phyloP scores from a whole-genome alignment of 2,113 vertebrate species.

The Crotalus viridis region DNA sequence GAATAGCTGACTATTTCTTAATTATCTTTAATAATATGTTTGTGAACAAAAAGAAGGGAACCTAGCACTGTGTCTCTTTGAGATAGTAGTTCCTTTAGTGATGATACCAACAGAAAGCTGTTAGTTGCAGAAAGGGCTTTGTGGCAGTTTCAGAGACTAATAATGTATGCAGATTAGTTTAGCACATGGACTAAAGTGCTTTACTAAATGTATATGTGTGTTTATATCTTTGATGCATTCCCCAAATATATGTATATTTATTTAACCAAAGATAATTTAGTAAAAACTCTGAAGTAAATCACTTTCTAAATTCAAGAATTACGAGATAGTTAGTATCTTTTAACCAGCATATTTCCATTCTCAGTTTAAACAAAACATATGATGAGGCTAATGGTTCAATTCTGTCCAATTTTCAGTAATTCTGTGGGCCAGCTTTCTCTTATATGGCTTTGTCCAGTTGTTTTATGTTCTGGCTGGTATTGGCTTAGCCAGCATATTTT shows the following conservation, averaged over 20 bases:
- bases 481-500: not conserved
- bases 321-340: not conserved
- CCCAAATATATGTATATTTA: not conserved
- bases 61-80: not conserved
- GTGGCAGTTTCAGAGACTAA: not conserved
- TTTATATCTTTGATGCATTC: not conserved
- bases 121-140: not conserved
- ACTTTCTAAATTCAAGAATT: not conserved
- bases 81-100: not conserved
- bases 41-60: not conserved
- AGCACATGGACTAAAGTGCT: not conserved
- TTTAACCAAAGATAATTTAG: not conserved
- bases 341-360: not conserved
- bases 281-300: not conserved
- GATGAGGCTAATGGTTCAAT: not conserved
- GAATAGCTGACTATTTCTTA: not conserved
- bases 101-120: not conserved
- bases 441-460: not conserved
- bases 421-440: not conserved
- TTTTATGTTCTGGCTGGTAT: not conserved
- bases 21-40: not conserved
- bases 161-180: not conserved
- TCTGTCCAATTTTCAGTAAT: not conserved
- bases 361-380: not conserved
- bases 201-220: not conserved